These are phyloP conservation scores for Phaethornis superciliosus DNA, from an alignment of 2,113 vertebrate genomes.

Conservation along the genomic window DNA sequence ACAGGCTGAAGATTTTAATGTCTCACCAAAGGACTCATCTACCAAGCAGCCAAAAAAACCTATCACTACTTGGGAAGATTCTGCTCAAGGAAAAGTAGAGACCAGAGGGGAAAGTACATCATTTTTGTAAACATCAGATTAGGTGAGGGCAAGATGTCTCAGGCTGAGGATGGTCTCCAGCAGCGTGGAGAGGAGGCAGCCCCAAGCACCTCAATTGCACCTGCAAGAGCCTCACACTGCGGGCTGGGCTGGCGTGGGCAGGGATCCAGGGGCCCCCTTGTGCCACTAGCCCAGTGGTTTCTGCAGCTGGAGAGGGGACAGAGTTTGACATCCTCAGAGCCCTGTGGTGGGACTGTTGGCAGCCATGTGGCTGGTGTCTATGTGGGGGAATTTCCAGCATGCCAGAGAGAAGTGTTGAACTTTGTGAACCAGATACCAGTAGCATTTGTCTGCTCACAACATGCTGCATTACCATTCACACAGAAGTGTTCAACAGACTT, in stretches of 20 bases:
- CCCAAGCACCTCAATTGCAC: neutral
- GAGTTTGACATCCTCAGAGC: neutral
- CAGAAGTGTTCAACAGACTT: neutral
- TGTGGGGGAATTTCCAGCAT: neutral
- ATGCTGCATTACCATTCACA: neutral
- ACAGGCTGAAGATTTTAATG: neutral
- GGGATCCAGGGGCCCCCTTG: rapidly evolving
- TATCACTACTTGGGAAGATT: neutral
- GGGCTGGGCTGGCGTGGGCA: neutral
- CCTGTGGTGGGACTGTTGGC: neutral
- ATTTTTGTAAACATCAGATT: neutral
- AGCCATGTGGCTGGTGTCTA: neutral
- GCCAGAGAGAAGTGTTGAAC: neutral
- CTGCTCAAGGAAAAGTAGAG: neutral
- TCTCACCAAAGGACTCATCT: neutral
- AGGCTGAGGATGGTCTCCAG: neutral
- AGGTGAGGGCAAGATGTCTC: rapidly evolving
- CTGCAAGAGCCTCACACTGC: neutral
- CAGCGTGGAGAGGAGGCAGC: rapidly evolving
- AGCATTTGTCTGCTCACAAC: neutral
- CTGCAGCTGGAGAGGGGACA: neutral
- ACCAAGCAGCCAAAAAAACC: neutral
- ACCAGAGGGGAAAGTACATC: neutral
- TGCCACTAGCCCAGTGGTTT: rapidly evolving
- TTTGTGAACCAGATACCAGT: neutral